Conservation (phyloP, 2,888 invertebrate species). For the Ferrisia virgata region DNA sequence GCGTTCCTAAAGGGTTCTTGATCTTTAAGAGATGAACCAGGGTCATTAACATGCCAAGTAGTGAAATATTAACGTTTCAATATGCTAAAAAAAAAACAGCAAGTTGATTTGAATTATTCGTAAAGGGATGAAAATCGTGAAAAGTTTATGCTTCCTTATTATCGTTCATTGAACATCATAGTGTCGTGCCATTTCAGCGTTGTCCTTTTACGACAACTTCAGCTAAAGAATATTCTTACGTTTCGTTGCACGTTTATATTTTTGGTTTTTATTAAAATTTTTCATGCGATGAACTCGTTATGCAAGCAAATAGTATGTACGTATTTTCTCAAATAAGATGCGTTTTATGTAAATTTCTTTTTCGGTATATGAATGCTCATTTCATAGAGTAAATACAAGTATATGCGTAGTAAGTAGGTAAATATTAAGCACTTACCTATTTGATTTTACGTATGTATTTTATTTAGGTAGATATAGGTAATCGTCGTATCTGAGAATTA, state of each 20-base stretch:
- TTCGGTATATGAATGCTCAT: background rate
- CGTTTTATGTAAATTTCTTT: background rate
- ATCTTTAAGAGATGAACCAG: background rate
- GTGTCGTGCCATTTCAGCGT: background rate
- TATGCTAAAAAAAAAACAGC: background rate
- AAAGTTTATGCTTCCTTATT: background rate
- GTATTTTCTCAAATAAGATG: background rate
- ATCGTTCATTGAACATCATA: background rate
- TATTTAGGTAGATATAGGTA: no score
- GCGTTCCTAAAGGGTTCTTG: constrained; percentile 15
- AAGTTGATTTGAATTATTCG: background rate
- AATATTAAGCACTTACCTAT: no score
- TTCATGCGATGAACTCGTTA: background rate
- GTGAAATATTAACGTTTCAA: background rate
- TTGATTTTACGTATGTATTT: no score
- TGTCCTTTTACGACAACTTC: background rate
- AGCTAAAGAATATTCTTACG: background rate
- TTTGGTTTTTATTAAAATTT: background rate
- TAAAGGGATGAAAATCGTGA: background rate
- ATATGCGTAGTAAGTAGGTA: no score
- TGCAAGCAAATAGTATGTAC: background rate
- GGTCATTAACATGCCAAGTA: background rate
- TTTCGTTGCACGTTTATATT: background rate
- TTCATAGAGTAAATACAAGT: no score
- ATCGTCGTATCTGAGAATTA: no score